These are phyloP conservation scores for Lasioglossum morio DNA, from an alignment of 2,888 invertebrate genomes.

Conservation along the genomic window DNA sequence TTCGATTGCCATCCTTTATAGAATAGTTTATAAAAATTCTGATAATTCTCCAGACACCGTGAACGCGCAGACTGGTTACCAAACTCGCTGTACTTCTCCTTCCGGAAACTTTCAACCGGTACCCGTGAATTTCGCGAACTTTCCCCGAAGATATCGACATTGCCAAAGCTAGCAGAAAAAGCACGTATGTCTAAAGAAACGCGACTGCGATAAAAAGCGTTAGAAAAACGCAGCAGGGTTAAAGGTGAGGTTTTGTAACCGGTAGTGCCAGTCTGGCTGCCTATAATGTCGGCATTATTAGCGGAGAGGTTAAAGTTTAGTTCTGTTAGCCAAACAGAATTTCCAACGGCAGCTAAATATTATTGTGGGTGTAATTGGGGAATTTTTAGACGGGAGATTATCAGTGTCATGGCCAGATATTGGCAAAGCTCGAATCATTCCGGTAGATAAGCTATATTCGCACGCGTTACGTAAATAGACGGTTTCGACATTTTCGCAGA, in stretches of 20 bases:
- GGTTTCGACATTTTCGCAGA: conserved; percentile 3
- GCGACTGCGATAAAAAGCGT: background rate
- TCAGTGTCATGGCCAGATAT: background rate
- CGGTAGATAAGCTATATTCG: background rate
- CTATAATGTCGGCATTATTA: background rate
- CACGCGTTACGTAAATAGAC: background rate
- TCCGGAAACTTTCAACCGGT: background rate
- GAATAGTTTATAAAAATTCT: background rate
- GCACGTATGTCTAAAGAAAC: background rate
- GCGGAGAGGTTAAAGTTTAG: background rate
- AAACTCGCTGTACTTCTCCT: background rate
- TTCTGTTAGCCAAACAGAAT: background rate
- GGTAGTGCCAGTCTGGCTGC: background rate
- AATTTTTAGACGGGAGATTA: background rate
- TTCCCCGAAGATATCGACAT: background rate
- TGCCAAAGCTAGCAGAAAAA: background rate
- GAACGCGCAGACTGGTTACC: background rate
- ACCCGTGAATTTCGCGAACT: background rate
- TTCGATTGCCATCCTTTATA: no score
- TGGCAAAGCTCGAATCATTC: background rate
- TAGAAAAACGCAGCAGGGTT: background rate
- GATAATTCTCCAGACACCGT: background rate
- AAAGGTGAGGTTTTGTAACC: background rate
- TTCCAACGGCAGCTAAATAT: background rate
- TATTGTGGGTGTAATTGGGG: background rate